These are phyloP conservation scores for Xenus cinereus DNA, from an alignment of 2,113 vertebrate genomes.

Conservation along the genomic window DNA sequence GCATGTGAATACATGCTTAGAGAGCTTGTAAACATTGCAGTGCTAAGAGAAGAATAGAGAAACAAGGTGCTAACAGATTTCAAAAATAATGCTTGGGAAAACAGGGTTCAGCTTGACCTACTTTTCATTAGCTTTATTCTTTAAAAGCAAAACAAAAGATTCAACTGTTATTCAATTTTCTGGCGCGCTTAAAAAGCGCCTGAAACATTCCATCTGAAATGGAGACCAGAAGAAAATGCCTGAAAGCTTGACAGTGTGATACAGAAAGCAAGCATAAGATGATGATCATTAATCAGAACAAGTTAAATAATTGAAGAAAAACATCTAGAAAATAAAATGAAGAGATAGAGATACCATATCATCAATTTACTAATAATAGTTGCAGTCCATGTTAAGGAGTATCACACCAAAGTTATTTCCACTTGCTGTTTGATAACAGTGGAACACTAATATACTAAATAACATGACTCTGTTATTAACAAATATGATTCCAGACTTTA, in stretches of 20 bases:
- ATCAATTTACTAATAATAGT: not conserved
- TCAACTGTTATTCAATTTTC: not conserved
- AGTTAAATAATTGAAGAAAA: not conserved
- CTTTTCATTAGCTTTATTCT: constrained; percentile 10
- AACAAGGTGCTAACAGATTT: constrained; percentile 25
- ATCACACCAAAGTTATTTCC: not conserved
- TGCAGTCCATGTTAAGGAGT: not conserved
- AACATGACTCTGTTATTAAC: not conserved
- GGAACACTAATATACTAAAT: not conserved
- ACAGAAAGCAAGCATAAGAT: not conserved
- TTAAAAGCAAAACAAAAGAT: not conserved
- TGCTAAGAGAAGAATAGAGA: not conserved
- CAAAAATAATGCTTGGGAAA: not conserved
- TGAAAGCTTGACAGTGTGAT: not conserved
- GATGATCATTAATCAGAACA: not conserved
- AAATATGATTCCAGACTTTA: not conserved
- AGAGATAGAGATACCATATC: not conserved
- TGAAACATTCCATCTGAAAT: not conserved
- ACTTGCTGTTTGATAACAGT: not conserved
- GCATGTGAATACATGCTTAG: not conserved
- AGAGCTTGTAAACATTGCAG: not conserved
- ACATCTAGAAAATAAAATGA: not conserved
- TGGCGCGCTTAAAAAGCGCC: not conserved
- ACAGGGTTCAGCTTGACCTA: not conserved
- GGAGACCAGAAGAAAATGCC: not conserved